Evolutionary conservation across 2,113 vertebrate species (phyloP).

Genomic region (Podiceps cristatus): DNA sequence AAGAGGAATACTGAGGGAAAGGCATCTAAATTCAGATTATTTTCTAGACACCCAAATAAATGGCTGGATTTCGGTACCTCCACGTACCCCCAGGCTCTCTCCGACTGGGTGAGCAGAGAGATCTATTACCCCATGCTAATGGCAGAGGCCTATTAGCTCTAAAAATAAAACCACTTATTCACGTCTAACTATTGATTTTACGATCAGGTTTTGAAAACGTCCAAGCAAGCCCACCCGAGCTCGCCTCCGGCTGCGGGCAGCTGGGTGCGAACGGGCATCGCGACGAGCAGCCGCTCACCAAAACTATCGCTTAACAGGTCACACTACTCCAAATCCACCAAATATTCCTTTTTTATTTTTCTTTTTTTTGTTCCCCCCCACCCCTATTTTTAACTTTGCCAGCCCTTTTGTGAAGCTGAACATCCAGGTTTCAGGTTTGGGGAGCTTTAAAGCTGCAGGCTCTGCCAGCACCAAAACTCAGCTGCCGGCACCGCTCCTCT

Average conservation of each 20-base stretch:
- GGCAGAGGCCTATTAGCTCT: background rate
- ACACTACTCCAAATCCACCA: background rate
- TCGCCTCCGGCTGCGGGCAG: accelerated
- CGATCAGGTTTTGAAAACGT: background rate
- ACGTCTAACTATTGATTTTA: background rate
- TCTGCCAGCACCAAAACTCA: background rate
- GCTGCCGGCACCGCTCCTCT: background rate
- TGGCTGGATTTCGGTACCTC: background rate
- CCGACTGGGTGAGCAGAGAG: background rate
- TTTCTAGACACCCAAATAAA: background rate
- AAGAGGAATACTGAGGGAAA: background rate
- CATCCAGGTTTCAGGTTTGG: background rate
- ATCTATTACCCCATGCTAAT: background rate
- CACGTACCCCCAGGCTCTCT: background rate
- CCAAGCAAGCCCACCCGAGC: background rate
- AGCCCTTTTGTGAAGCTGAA: background rate
- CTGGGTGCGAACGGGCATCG: background rate
- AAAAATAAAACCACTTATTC: background rate
- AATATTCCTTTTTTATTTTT: background rate
- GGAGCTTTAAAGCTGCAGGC: background rate
- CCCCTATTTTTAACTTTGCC: background rate
- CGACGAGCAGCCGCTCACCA: accelerated
- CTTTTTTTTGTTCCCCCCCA: too few species aligned
- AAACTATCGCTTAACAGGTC: background rate
- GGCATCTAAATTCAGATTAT: slow-evolving; percentile 35